phyloP scores from a whole-genome alignment of 2,113 vertebrate genomes.

The Rousettus leschenaultii region DNA sequence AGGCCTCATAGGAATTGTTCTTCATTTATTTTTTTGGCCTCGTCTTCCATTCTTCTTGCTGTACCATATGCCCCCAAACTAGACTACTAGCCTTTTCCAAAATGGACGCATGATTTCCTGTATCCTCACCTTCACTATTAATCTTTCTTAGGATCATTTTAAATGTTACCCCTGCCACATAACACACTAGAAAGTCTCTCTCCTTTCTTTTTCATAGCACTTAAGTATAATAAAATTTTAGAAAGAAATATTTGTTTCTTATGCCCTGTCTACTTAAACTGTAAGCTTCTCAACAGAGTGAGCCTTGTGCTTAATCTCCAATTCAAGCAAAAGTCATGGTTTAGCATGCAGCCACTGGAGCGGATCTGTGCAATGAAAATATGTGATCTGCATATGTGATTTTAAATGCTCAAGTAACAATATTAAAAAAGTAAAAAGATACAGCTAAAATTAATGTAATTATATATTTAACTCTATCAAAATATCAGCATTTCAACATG shows the following conservation, averaged over 20 bases:
- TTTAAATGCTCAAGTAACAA: not conserved
- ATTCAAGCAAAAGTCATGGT: not conserved
- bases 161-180: not conserved
- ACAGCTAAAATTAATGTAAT: not conserved
- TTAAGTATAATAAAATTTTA: slow-evolving; percentile 11
- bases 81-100: not conserved
- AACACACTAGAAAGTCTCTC: not conserved
- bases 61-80: not conserved
- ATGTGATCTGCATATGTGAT: not conserved
- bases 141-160: not conserved
- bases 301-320: not conserved
- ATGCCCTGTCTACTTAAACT: not conserved
- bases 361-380: not conserved
- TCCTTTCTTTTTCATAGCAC: not conserved
- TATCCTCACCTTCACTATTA: not conserved
- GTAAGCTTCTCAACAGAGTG: not conserved
- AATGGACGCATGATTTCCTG: not conserved
- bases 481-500: not conserved
- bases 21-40: not conserved
- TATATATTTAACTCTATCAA: slow-evolving; percentile 8
- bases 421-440: slow-evolving; percentile 9
- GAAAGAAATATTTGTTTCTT: not conserved
- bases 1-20: not conserved
- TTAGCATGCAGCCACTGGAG: not conserved
- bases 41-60: not conserved